Evolutionary conservation across 2,888 invertebrate species (phyloP).

Genomic region (Hypena proboscidalis): DNA sequence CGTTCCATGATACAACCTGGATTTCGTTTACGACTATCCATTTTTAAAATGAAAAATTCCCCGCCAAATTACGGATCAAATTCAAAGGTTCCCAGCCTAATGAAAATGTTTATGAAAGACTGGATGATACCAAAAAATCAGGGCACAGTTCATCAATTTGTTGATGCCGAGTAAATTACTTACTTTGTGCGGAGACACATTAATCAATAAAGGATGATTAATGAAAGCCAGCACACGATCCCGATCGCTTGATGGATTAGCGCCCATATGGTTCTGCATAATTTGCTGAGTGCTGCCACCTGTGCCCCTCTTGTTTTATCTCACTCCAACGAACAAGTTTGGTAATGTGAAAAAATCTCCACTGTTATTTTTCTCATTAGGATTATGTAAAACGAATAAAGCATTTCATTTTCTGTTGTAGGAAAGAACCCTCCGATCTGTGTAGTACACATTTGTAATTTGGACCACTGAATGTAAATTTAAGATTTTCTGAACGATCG

Average conservation of each 20-base stretch:
- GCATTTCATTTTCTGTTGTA: constrained; percentile 26
- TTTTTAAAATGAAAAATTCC: constrained; percentile 10
- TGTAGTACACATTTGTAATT: constrained; percentile 27
- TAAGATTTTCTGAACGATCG: constrained; percentile 37
- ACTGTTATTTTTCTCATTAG: constrained; percentile 33
- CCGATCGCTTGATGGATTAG: constrained; percentile 82
- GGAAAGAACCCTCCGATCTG: too few species aligned
- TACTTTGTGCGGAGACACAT: constrained; percentile 79
- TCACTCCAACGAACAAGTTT: constrained; percentile 43
- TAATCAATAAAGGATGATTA: constrained; percentile 84
- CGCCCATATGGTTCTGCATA: constrained; percentile 81
- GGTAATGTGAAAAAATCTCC: constrained; percentile 26
- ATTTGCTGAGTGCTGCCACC: constrained; percentile 78
- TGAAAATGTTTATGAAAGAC: constrained; percentile 6
- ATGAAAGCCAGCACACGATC: constrained; percentile 72
- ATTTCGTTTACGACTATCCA: constrained; percentile 16
- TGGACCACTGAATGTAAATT: constrained; percentile 34
- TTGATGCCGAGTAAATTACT: constrained; percentile 68
- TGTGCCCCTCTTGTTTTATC: constrained; percentile 63
- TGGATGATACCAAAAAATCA: constrained; percentile 57
- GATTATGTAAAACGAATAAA: too few species aligned
- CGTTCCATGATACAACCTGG: constrained; percentile 33
- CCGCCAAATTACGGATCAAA: not conserved
- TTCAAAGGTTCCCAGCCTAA: not conserved
- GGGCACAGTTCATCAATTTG: constrained; percentile 62